A percentile compares a stretch with the other conserved stretches of the same genome.
These are phyloP conservation scores for Popillia japonica DNA, from an alignment of 1,140 invertebrate genomes.

Conservation along the genomic window DNA sequence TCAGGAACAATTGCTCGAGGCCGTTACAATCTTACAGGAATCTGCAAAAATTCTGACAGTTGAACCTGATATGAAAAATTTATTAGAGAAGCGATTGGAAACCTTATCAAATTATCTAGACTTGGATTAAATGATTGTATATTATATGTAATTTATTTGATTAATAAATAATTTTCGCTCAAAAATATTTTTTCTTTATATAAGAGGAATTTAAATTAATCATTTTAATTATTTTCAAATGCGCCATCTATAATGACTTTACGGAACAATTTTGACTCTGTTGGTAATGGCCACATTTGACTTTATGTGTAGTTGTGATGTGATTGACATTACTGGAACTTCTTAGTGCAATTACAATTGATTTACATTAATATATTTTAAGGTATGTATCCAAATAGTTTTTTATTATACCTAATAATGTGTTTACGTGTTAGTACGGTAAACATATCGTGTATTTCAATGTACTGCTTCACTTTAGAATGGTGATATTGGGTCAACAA, in stretches of 20 bases:
- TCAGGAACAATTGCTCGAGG: conserved; percentile 60
- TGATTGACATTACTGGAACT: conserved; percentile 34
- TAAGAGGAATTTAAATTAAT: not conserved
- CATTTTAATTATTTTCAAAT: not conserved
- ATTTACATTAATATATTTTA: conserved; percentile 24
- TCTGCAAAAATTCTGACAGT: conserved; percentile 60
- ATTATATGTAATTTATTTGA: not conserved
- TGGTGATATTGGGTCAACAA: conserved; percentile 1
- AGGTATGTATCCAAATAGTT: conserved; percentile 28
- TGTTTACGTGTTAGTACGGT: not conserved
- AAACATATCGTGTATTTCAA: not conserved
- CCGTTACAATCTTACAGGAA: conserved; percentile 44
- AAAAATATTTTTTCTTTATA: not conserved
- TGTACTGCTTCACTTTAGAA: not conserved
- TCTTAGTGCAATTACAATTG: conserved; percentile 37
- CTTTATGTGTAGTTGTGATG: conserved; percentile 40
- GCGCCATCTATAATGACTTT: not conserved
- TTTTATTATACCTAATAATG: not conserved
- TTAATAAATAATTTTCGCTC: too few species aligned
- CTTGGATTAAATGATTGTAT: conserved; percentile 19
- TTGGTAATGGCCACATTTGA: conserved; percentile 32
- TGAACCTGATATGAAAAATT: conserved; percentile 67
- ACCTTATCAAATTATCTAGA: conserved; percentile 49
- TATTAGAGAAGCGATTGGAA: conserved; percentile 61
- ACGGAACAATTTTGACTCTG: not conserved